Evolutionary conservation across 2,888 invertebrate species (phyloP).

Genomic region (Tiphia femorata): DNA sequence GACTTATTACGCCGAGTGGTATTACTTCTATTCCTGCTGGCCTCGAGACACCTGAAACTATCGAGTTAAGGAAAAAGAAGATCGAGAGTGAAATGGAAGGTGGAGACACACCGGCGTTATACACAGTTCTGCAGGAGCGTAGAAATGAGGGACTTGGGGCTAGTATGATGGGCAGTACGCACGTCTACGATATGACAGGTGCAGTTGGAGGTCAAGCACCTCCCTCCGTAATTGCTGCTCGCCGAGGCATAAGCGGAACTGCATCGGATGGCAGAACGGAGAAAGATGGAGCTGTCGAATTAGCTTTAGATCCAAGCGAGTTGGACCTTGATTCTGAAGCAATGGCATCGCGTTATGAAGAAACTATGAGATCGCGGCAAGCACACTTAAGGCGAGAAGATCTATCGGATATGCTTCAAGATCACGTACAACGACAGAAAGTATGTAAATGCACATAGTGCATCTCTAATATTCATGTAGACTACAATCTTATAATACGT

Average conservation of each 20-base stretch:
- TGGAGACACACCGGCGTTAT: conserved; percentile 93
- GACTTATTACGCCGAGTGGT: conserved; percentile 94
- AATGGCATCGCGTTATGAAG: conserved; percentile 96
- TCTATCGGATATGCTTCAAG: conserved; percentile 98
- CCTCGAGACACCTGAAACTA: conserved; percentile 98
- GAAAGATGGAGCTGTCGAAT: conserved; percentile 84
- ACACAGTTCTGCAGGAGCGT: conserved; percentile 96
- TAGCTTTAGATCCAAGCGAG: conserved; percentile 97
- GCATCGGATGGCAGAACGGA: conserved; percentile 62
- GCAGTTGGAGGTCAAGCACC: conserved; percentile 75
- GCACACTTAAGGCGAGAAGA: conserved; percentile 92
- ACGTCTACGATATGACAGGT: conserved; percentile 94
- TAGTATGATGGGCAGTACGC: conserved; percentile 98
- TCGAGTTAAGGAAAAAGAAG: conserved; percentile 96
- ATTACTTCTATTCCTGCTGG: conserved; percentile 92
- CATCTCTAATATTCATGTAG: not conserved
- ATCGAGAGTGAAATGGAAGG: conserved; percentile 97
- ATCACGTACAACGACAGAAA: conserved; percentile 97
- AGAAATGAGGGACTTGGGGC: conserved; percentile 89
- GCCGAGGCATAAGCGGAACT: conserved; percentile 64
- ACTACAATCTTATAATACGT: not conserved
- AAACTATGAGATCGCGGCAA: conserved; percentile 94
- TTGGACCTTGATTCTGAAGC: conserved; percentile 95
- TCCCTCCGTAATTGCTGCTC: conserved; percentile 70
- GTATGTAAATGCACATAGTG: conserved; percentile 67